phyloP scores from a whole-genome alignment of 2,113 vertebrate species.

The Protomyctophum bolini region DNA sequence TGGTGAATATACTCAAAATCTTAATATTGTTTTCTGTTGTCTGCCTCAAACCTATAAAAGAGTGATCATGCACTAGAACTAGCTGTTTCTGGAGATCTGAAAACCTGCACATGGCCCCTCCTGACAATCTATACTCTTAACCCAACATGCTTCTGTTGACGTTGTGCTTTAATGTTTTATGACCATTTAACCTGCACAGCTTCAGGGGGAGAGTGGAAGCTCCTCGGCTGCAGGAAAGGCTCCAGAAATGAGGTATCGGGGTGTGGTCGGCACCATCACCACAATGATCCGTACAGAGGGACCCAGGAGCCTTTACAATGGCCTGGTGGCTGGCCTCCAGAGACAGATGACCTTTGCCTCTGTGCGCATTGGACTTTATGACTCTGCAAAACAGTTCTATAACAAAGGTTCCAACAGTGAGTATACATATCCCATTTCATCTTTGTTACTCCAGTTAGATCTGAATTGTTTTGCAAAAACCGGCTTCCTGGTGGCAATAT shows the following conservation, averaged over 20 bases:
- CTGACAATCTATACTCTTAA: not conserved
- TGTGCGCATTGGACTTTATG: conserved; percentile 83
- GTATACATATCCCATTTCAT: not conserved
- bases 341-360: conserved; percentile 86
- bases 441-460: too few species aligned
- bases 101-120: too few species aligned
- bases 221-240: too few species aligned
- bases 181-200: not conserved
- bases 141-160: not conserved
- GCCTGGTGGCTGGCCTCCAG: conserved; percentile 84
- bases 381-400: conserved; percentile 87
- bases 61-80: not conserved
- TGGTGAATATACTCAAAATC: too few species aligned
- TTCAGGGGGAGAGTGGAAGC: too few species aligned
- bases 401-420: conserved; percentile 85
- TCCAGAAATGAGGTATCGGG: conserved; percentile 78
- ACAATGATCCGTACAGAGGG: conserved; percentile 85
- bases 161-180: not conserved
- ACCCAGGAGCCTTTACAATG: conserved; percentile 81
- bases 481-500: too few species aligned
- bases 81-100: too few species aligned
- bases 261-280: conserved; percentile 82
- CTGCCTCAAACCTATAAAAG: not conserved
- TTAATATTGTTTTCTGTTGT: not conserved
- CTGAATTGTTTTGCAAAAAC: too few species aligned